Percentiles rank a stretch among this genome's conserved stretches.
Conservation (phyloP, 2,113 vertebrate genomes). For the Eidolon helvum region DNA sequence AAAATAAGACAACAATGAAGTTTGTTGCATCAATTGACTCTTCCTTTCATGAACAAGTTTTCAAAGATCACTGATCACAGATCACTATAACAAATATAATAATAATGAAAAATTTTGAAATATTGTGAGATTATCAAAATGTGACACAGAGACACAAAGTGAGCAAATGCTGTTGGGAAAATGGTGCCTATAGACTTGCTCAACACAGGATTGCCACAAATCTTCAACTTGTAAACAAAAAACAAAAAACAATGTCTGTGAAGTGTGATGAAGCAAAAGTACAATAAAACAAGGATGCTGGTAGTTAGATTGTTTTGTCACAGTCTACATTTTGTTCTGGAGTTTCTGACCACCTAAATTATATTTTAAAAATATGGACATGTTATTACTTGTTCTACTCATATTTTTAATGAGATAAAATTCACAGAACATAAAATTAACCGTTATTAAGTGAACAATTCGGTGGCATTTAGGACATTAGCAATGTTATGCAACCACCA, state of each 20-base stretch:
- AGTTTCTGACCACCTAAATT: neutral
- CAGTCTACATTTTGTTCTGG: neutral
- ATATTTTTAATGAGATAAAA: neutral
- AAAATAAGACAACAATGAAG: neutral
- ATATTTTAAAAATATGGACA: neutral
- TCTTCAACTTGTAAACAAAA: neutral
- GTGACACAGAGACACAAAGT: neutral
- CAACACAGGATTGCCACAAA: neutral
- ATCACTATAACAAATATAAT: neutral
- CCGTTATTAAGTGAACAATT: neutral
- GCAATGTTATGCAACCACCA: neutral
- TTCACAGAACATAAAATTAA: neutral
- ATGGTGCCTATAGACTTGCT: neutral
- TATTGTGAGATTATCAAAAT: neutral
- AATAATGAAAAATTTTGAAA: neutral
- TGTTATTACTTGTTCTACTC: neutral
- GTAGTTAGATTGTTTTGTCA: neutral
- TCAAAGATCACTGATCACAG: neutral
- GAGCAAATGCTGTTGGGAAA: neutral
- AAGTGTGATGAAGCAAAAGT: neutral
- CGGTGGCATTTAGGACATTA: neutral
- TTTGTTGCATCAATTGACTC: neutral
- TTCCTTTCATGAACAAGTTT: neutral
- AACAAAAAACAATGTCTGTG: neutral
- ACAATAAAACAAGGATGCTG: neutral